Evolutionary conservation across 1,140 invertebrate species (phyloP).

Genomic region (Nasonia vitripennis): DNA sequence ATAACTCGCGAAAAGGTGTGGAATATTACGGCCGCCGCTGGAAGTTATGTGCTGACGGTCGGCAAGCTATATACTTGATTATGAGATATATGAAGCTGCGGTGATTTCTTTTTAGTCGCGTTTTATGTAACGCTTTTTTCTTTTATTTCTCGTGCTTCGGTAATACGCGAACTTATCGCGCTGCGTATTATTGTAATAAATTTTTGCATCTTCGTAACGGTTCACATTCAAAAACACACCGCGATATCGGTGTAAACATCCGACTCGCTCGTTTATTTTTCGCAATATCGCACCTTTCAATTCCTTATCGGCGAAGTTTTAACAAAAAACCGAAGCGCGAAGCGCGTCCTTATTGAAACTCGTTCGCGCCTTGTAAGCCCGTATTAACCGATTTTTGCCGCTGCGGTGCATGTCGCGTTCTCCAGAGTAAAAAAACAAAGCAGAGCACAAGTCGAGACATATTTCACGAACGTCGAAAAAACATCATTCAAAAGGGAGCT

Average conservation of each 20-base stretch:
- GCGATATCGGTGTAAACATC: too few relatives aligned
- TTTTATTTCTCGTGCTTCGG: not conserved
- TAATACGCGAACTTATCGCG: too few relatives aligned
- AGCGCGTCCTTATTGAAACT: not conserved
- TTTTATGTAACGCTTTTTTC: not conserved
- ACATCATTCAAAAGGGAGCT: not conserved
- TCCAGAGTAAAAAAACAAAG: not conserved
- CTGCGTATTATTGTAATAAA: too few relatives aligned
- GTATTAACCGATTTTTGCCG: not conserved
- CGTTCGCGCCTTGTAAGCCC: not conserved
- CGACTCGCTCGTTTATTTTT: too few relatives aligned
- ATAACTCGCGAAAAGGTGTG: not conserved
- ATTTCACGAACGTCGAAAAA: constrained; percentile 39
- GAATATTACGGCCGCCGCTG: not conserved
- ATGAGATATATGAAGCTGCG: not conserved
- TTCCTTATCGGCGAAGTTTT: not conserved
- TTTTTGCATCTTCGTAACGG: too few relatives aligned
- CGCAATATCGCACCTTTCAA: not conserved
- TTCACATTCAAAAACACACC: too few relatives aligned
- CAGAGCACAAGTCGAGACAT: not conserved
- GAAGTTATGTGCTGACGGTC: constrained; percentile 2
- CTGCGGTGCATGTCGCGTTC: not conserved
- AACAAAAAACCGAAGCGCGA: too few relatives aligned
- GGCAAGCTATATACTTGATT: not conserved
- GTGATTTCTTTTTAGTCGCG: not conserved